phyloP scores from a whole-genome alignment of 2,113 vertebrate species.

The Pimephales promelas region DNA sequence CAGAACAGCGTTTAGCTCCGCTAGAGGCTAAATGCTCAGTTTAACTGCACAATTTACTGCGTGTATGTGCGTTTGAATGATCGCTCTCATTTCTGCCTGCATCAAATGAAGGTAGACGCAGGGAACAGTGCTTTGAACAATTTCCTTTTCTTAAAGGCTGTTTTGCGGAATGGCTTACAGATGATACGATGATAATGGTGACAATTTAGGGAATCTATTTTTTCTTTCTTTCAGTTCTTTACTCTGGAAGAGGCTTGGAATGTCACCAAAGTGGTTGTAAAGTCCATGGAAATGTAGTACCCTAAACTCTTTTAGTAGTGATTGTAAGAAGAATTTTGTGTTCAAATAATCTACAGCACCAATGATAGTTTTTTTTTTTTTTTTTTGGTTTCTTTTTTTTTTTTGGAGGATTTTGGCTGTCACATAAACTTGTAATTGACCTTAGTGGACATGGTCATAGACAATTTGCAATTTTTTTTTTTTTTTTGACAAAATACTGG shows the following conservation, averaged over 20 bases:
- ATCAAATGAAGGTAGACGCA: constrained; percentile 38
- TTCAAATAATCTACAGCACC: constrained; percentile 53
- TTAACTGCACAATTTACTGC: constrained; percentile 54
- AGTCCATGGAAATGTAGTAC: constrained; percentile 27
- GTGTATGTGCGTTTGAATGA: constrained; percentile 39
- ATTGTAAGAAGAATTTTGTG: constrained; percentile 69
- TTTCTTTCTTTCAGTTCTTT: constrained; percentile 13
- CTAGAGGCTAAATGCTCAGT: constrained; percentile 63
- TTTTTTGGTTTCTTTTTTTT: too few relatives aligned
- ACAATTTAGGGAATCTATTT: constrained; percentile 33
- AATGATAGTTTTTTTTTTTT: too few relatives aligned
- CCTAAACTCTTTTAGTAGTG: constrained; percentile 50
- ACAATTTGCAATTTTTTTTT: too few relatives aligned
- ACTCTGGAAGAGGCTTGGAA: background rate
- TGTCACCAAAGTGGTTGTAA: constrained; percentile 20
- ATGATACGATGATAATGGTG: constrained; percentile 51
- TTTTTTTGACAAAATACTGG: background rate
- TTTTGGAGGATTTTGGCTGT: constrained; percentile 42
- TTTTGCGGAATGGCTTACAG: constrained; percentile 30
- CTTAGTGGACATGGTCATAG: constrained; percentile 67
- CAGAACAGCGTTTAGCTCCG: constrained; percentile 59
- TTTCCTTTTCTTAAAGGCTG: constrained; percentile 43
- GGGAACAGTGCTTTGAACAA: constrained; percentile 29
- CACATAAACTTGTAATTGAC: constrained; percentile 59
- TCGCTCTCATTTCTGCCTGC: constrained; percentile 44